Evolutionary conservation across 2,797 vertebrate species (phyloP), one percentile per base, ranked within the genome.

Genomic region (Argya squamiceps): DNA sequence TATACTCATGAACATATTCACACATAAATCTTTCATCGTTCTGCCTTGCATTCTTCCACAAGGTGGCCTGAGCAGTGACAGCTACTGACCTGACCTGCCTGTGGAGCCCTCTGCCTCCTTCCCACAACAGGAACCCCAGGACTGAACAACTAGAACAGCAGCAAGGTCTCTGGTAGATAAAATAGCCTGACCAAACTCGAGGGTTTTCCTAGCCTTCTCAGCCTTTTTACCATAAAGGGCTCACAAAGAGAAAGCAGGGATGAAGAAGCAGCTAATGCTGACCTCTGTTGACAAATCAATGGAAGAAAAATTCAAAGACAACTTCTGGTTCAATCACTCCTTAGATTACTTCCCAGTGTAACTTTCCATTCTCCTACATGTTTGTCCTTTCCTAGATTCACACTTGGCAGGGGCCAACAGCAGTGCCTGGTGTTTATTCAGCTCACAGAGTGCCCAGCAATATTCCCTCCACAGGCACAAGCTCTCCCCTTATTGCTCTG

Each of bases 271-370:
- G 95, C 74, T 95, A 95, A 96, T 95, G 94, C 95, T 97, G 94
- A 96, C 88, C 96, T 97, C 95, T 97, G 94, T 96, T 95, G 95
- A 96, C 96, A 96, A 93, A 80, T 43, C 67, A 92, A 89, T 70
- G 84, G 84, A 96, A 92, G 83, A 95, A 96, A 96, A 93, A 79
- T 84, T 84, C 32, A 22, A 90, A 84, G 44, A 49, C 29, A 88
- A 19, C 23, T 92, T 73, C 67, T 92, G 34, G 52, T 36, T 89
- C 52, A 41, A 18, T 59, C 41, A 78, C 27, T n/a, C 32, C 22
- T 73, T 59, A 84, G 34, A 73, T 73, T 44, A 52, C 26, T 86
- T 81, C 30, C 30, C 65, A 47, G 15, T 27, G 27, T 34, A 70
- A 71, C n/a, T 39, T 85, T 81, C 43, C 47, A 37, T 65, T 27